Conservation (phyloP, 2,888 invertebrate genomes). For the Dynastes maya region DNA sequence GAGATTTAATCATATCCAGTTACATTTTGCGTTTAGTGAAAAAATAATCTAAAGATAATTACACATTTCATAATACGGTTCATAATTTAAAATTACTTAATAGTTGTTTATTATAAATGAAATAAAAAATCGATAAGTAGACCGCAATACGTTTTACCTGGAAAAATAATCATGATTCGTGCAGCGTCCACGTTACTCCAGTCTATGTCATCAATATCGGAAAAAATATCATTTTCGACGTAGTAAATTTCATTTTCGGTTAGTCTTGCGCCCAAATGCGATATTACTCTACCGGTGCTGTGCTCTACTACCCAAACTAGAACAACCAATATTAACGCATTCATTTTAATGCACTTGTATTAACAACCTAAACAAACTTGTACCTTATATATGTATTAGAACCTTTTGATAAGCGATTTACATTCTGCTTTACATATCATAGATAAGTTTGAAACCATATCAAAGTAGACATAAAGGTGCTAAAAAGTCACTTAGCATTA, state of each 20-base stretch:
- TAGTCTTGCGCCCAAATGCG: neutral
- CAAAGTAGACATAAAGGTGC: slow-evolving; percentile 15
- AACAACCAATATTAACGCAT: neutral
- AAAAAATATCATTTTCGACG: slow-evolving; percentile 15
- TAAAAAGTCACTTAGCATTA: neutral
- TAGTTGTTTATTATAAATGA: too few relatives aligned
- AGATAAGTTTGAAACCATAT: slow-evolving; percentile 40
- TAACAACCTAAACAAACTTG: slow-evolving; percentile 21
- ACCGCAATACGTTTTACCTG: slow-evolving; percentile 1
- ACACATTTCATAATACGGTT: too few relatives aligned
- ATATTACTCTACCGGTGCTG: neutral
- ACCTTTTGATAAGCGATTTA: slow-evolving; percentile 33
- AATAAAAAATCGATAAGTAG: too few relatives aligned
- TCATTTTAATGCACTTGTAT: slow-evolving; percentile 25
- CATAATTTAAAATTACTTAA: too few relatives aligned
- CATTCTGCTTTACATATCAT: slow-evolving; percentile 37
- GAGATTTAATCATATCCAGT: too few relatives aligned
- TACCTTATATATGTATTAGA: slow-evolving; percentile 34
- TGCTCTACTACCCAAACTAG: neutral
- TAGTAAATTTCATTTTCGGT: slow-evolving; percentile 25
- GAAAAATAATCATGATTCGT: slow-evolving; percentile 7
- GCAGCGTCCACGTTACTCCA: slow-evolving; percentile 10
- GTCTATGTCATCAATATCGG: slow-evolving; percentile 19
- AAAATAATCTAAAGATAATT: too few relatives aligned
- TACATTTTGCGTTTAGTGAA: too few relatives aligned